Percentiles rank a stretch among this genome's conserved stretches.
phyloP scores from a whole-genome alignment of 2,888 invertebrate species.

The Drosophila paramelanica region DNA sequence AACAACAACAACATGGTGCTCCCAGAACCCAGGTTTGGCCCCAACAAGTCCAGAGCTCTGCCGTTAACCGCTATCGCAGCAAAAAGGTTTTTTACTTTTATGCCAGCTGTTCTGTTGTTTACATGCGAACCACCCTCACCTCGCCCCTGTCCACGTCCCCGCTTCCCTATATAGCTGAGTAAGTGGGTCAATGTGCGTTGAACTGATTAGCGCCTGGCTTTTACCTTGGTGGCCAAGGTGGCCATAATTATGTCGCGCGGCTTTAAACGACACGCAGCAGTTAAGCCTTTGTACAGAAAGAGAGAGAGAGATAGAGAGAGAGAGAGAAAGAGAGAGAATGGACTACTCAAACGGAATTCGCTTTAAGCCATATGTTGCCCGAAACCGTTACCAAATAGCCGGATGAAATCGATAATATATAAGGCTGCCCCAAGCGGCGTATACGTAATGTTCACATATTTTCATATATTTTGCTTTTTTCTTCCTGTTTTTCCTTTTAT shows the following conservation, averaged over 20 bases:
- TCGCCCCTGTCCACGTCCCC: background rate
- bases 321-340: background rate
- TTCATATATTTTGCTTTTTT: conserved; percentile 25
- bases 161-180: background rate
- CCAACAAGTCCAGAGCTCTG: background rate
- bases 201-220: conserved; percentile 69
- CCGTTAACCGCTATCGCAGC: conserved; percentile 18
- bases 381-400: background rate
- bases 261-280: conserved; percentile 32
- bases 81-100: conserved; percentile 51
- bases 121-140: conserved; percentile 27
- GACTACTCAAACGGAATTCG: conserved; percentile 1
- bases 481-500: conserved; percentile 6
- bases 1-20: conserved; percentile 5
- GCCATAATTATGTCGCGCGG: conserved; percentile 41
- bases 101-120: conserved; percentile 57
- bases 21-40: conserved; percentile 4
- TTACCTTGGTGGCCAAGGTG: conserved; percentile 23
- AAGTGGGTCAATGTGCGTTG: conserved; percentile 78
- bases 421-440: conserved; percentile 32
- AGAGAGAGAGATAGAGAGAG: background rate
- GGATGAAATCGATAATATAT: conserved; percentile 47
- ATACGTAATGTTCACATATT: conserved; percentile 52
- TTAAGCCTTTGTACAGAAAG: background rate
- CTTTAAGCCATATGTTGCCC: conserved; percentile 47